Percentiles rank a stretch among this genome's conserved stretches.
Conservation (phyloP, 2,888 invertebrate genomes). For the Drosophila lacicola region DNA sequence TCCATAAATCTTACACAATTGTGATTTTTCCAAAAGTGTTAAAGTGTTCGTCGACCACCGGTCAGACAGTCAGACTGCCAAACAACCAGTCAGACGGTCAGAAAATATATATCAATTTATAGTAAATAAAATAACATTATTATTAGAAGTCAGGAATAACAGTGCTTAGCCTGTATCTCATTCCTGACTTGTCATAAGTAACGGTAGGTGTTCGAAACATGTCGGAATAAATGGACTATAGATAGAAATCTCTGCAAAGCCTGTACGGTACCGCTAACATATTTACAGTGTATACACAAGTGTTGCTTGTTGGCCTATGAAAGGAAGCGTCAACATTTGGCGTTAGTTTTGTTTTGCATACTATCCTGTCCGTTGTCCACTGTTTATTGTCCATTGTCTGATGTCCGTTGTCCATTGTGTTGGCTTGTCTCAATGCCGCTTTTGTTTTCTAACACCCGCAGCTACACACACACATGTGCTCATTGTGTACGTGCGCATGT, state of each 20-base stretch:
- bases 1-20: no score
- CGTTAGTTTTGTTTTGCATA: conserved; percentile 76
- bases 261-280: not conserved
- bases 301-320: conserved; percentile 37
- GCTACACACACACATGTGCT: conserved; percentile 60
- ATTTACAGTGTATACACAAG: conserved; percentile 47
- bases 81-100: no score
- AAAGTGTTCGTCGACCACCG: no score
- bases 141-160: no score
- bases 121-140: no score
- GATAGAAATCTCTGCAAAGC: not conserved
- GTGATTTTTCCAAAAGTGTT: no score
- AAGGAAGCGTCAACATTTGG: conserved; percentile 60
- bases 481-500: conserved; percentile 11
- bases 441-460: conserved; percentile 81
- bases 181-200: not conserved
- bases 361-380: conserved; percentile 40
- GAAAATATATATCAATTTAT: no score
- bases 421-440: conserved; percentile 68
- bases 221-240: not conserved
- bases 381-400: conserved; percentile 20
- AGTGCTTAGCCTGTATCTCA: no score
- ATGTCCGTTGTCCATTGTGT: conserved; percentile 20
- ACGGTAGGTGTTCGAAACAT: not conserved
- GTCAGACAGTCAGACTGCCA: no score